Conservation (phyloP, 2,797 vertebrate genomes). For the Mico argentatus region DNA sequence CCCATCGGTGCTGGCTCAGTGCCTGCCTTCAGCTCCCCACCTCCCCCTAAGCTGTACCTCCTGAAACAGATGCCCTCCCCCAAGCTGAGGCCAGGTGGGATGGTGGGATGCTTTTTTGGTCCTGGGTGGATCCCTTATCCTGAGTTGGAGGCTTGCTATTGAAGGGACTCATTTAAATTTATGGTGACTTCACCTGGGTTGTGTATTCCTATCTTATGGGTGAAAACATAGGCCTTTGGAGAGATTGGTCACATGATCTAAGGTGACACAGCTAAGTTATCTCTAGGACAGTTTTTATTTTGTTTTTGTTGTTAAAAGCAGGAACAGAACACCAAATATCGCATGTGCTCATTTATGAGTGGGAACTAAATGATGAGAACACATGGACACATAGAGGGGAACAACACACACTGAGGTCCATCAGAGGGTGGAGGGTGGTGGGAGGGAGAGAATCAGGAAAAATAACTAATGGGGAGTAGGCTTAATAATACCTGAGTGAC, state of each 20-base stretch:
- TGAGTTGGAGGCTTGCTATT: neutral
- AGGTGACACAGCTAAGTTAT: neutral
- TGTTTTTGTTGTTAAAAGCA: neutral
- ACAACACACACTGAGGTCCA: neutral
- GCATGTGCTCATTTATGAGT: neutral
- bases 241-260: neutral
- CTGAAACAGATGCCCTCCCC: neutral
- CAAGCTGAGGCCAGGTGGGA: neutral
- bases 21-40: neutral
- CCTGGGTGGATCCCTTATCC: too few species aligned
- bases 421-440: neutral
- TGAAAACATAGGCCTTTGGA: neutral
- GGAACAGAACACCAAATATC: neutral
- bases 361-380: neutral
- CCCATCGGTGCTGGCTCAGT: neutral
- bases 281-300: neutral
- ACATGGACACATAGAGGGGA: neutral
- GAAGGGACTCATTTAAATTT: neutral
- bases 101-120: neutral
- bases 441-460: neutral
- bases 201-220: neutral
- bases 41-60: neutral
- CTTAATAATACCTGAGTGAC: neutral
- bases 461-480: neutral
- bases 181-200: too few species aligned